Evolutionary conservation across 2,797 vertebrate genomes (phyloP).

Genomic region (Protonibea diacanthus): DNA sequence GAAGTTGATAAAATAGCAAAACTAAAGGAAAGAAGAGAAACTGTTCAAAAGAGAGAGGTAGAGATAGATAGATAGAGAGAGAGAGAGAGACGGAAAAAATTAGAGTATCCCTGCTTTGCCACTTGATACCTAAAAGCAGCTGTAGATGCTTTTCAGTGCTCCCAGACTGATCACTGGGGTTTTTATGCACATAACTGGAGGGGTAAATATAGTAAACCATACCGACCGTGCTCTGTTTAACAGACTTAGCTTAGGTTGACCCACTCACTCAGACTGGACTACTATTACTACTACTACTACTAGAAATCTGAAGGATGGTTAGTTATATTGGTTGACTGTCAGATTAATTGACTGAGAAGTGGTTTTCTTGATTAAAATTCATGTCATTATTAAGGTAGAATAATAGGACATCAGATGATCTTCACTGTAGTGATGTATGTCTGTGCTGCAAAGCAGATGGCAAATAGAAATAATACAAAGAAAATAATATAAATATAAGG

Average conservation of each 20-base stretch:
- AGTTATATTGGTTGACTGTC: background rate
- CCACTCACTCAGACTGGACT: conserved; percentile 1
- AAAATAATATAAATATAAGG: background rate
- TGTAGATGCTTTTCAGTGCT: conserved; percentile 86
- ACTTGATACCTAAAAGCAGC: conserved; percentile 87
- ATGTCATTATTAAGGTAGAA: background rate
- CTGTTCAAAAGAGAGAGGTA: background rate
- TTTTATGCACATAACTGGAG: conserved; percentile 70
- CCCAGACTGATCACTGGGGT: conserved; percentile 73
- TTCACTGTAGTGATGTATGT: conserved; percentile 1
- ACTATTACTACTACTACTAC: background rate
- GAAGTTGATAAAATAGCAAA: background rate
- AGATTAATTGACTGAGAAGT: conserved; percentile 4
- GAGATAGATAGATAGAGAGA: background rate
- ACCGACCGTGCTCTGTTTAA: conserved; percentile 50
- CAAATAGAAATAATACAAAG: background rate
- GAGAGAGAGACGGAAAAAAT: conserved; percentile 20
- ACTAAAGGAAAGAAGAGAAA: background rate
- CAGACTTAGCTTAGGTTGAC: conserved; percentile 18
- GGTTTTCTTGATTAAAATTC: background rate
- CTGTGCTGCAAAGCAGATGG: conserved; percentile 20
- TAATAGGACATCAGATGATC: background rate
- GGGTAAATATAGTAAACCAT: conserved; percentile 72
- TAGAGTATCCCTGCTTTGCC: conserved; percentile 40
- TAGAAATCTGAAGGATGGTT: background rate